These are phyloP conservation scores for Atherix ibis DNA, from an alignment of 2,888 invertebrate genomes.

Conservation along the genomic window DNA sequence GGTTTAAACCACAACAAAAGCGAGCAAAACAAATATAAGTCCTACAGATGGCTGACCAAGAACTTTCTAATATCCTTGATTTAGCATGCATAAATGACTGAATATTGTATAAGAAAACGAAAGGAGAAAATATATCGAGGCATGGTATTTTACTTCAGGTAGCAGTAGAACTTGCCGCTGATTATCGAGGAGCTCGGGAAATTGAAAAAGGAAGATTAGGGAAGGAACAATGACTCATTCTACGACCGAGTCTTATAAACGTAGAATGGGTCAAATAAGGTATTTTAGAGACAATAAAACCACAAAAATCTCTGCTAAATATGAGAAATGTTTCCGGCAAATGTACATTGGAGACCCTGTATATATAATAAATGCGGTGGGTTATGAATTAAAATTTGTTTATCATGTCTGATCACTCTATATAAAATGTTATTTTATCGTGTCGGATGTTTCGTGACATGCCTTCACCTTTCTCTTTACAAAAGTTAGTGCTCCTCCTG, in stretches of 20 bases:
- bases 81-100: conserved; percentile 12
- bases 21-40: no score
- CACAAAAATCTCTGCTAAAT: conserved; percentile 8
- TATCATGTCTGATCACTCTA: no score
- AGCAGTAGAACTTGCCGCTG: conserved; percentile 10
- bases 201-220: conserved; percentile 7
- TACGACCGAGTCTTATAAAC: conserved; percentile 8
- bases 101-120: conserved; percentile 9
- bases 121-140: conserved; percentile 10
- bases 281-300: conserved; percentile 9
- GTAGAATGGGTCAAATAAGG: conserved; percentile 10
- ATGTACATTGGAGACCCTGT: conserved; percentile 8
- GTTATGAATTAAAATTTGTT: no score
- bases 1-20: no score
- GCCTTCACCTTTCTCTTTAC: no score
- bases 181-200: conserved; percentile 10
- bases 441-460: no score
- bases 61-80: no score
- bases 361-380: conserved; percentile 10
- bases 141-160: conserved; percentile 12
- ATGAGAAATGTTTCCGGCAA: no score
- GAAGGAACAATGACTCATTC: conserved; percentile 8
- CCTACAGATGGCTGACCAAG: no score
- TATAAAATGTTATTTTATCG: no score
- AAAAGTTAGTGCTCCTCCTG: no score